Base-by-base conservation (phyloP, 2,113 vertebrate species). In the Myotis davidii region DNA sequence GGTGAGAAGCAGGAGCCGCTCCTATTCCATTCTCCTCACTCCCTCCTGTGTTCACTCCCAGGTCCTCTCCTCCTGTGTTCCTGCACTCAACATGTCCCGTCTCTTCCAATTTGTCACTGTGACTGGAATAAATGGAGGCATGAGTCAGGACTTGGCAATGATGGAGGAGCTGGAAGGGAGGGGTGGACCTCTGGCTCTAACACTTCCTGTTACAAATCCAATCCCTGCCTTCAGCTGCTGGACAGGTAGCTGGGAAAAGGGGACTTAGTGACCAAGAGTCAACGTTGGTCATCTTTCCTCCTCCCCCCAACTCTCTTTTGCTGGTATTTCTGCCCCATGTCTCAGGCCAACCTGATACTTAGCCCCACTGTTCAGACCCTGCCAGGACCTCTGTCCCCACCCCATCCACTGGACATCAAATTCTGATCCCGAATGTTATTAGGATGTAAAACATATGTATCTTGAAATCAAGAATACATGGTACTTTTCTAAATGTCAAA, bases 111-210 rank as follows among this genome's bases (percentile, higher is more conserved):
- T 92, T 85, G 77, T 94, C 85, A 96, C 52, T n/a, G 61, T 92
- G 85, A 96, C 87, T 37, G 21, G 81, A 90, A 61, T 87, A 84
- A 94, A 25, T 20, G 72, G 65, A 94, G 39, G 45, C 21, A 88
- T 97, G 93, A 97, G 81, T 94, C 94, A 97, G 81, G 39, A 82
- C 59, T 85, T 95, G 85, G 72, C 88, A 61, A 39, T 25, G 91
- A 72, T 12, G 12, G 29, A 77, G 37, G 56, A 78, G 42, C 29
- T 45, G 45, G 79, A 69, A 88, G 77, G 85, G 85, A 85, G 59
- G 48, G 32, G 21, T 85, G 61, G 59, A 21, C 56, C 79, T 84
- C 61, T 18, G 72, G 72, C 32, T 87, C 69, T 72, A 72, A 23
- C 67, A 61, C 27, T 96, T 96, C 76, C 91, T 69, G n/a, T 96